Evolutionary conservation across 2,888 invertebrate species (phyloP).

Genomic region (Scaeva pyrastri): DNA sequence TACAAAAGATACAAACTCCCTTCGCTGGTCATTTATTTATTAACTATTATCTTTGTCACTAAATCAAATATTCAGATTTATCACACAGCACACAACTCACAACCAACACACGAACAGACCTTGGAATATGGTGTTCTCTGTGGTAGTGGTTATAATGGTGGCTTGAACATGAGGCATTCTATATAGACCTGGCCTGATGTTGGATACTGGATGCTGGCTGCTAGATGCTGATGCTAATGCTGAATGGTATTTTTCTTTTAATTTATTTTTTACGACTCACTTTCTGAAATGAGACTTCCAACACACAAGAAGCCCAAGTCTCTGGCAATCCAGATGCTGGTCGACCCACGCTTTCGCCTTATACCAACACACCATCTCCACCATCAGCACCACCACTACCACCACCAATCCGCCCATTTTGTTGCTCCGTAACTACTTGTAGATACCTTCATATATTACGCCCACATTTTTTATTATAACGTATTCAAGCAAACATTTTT

Average conservation of each 20-base stretch:
- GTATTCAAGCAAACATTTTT: constrained; percentile 48
- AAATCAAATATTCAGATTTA: constrained; percentile 61
- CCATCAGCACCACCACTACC: too few species aligned
- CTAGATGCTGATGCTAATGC: too few species aligned
- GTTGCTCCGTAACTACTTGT: background rate
- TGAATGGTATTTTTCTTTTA: constrained; percentile 44
- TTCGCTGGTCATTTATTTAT: constrained; percentile 36
- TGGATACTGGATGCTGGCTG: too few species aligned
- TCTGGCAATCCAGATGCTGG: constrained; percentile 45
- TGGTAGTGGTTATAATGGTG: constrained; percentile 11
- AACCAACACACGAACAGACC: constrained; percentile 50
- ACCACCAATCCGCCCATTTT: constrained; percentile 29
- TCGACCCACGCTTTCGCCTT: constrained; percentile 57
- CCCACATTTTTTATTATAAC: constrained; percentile 65
- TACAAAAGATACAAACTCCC: background rate
- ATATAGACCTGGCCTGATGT: constrained; percentile 12
- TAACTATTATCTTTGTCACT: constrained; percentile 50
- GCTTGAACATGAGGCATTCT: background rate
- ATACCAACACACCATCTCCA: constrained; percentile 26
- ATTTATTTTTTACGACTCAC: constrained; percentile 65
- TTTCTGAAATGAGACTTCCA: constrained; percentile 59
- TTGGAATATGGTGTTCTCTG: constrained; percentile 16
- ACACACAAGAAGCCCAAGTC: constrained; percentile 43
- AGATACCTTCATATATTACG: constrained; percentile 21
- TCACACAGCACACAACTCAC: constrained; percentile 40